phyloP scores from a whole-genome alignment of 2,113 vertebrate species.

The Litocranius walleri region DNA sequence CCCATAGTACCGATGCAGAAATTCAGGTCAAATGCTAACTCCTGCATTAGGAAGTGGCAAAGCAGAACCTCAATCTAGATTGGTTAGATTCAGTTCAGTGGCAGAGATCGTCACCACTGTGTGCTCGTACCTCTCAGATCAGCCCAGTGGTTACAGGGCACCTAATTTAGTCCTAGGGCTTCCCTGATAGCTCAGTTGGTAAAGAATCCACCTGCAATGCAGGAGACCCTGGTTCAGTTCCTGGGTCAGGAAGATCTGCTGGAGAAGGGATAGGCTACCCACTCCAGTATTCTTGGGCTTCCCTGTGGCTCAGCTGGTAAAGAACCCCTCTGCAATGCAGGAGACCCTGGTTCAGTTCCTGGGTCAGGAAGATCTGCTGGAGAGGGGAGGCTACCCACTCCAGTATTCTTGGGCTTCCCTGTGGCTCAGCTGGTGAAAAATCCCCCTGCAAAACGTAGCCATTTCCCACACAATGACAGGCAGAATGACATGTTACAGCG shows the following conservation, averaged over 20 bases:
- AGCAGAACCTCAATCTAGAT: not conserved
- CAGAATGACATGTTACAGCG: not conserved
- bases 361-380: not conserved
- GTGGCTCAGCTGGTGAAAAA: too few species aligned
- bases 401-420: not conserved
- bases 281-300: not conserved
- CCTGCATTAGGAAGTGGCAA: not conserved
- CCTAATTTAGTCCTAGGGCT: not conserved
- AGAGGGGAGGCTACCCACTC: not conserved
- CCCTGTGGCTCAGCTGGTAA: too few species aligned
- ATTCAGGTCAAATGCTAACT: not conserved
- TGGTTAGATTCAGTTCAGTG: rapidly evolving
- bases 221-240: not conserved
- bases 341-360: not conserved
- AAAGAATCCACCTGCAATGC: not conserved
- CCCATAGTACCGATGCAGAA: not conserved
- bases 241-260: not conserved
- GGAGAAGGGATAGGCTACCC: not conserved
- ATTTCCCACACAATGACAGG: not conserved
- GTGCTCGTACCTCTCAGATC: not conserved
- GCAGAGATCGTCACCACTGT: not conserved
- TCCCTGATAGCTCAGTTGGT: not conserved
- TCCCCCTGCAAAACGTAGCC: too few species aligned
- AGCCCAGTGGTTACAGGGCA: not conserved
- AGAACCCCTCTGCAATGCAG: too few species aligned